Evolutionary conservation across 2,888 invertebrate genomes (phyloP).

Genomic region (Drosophila lacicola): DNA sequence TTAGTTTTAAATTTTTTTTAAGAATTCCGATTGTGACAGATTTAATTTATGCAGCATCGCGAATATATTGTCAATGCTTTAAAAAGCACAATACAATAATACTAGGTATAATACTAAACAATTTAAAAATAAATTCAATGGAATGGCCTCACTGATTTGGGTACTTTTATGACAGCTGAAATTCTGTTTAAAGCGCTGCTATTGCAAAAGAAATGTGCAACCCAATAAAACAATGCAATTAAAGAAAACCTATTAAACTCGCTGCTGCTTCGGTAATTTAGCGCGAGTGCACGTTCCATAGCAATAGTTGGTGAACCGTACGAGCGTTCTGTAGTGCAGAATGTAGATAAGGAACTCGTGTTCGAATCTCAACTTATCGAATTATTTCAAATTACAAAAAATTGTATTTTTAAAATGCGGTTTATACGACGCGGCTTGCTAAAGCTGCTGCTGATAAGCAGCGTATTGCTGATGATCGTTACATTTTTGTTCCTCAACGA

Average conservation of each 20-base stretch:
- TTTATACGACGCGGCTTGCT: conserved; percentile 61
- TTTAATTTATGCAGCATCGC: too few species aligned
- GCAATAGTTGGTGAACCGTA: neutral
- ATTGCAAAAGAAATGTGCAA: conserved; percentile 17
- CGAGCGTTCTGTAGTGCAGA: neutral
- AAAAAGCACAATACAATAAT: too few species aligned
- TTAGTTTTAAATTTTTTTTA: too few species aligned
- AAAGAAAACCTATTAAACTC: neutral
- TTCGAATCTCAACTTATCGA: neutral
- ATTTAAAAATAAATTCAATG: neutral
- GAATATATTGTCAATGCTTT: too few species aligned
- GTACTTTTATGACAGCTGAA: conserved; percentile 2
- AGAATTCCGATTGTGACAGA: too few species aligned
- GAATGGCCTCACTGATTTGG: conserved; percentile 5
- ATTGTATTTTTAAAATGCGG: conserved; percentile 57
- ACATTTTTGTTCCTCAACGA: conserved; percentile 48
- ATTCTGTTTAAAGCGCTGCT: conserved; percentile 23
- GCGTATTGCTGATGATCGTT: conserved; percentile 32
- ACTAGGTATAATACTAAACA: conserved; percentile 13
- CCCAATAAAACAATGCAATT: neutral
- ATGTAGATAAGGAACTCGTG: neutral
- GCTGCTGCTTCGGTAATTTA: neutral
- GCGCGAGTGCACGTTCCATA: neutral
- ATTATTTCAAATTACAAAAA: conserved; percentile 1
- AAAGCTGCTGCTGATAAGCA: conserved; percentile 46